A percentile compares a stretch with the other conserved stretches of the same genome.
Conservation (phyloP, 30 jellyfish, hydroid and myxozoan genomes). For the Cassiopea xamachana region DNA sequence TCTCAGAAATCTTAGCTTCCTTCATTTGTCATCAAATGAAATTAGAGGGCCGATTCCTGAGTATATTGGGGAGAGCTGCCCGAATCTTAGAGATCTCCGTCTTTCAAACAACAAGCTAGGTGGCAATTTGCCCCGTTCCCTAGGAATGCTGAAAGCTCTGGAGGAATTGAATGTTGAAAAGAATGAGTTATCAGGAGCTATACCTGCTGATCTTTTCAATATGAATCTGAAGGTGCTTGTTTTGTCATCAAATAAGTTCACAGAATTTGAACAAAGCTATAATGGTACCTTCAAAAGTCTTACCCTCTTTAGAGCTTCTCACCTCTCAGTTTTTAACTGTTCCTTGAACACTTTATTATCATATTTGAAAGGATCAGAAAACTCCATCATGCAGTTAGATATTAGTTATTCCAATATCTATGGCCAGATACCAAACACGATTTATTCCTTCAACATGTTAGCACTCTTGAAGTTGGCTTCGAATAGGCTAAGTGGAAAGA, state of each 20-base stretch:
- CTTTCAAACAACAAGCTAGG: slow-evolving; percentile 37
- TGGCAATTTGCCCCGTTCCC: slow-evolving; percentile 53
- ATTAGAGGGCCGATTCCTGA: slow-evolving; percentile 49
- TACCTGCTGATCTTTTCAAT: slow-evolving; percentile 33
- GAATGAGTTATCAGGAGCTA: slow-evolving; percentile 23
- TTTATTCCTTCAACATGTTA: slow-evolving; percentile 20
- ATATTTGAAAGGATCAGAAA: not conserved
- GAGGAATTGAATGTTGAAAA: slow-evolving; percentile 33
- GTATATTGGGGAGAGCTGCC: slow-evolving; percentile 52
- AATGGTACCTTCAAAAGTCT: slow-evolving; percentile 10
- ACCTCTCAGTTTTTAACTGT: slow-evolving; percentile 9
- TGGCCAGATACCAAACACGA: slow-evolving; percentile 30
- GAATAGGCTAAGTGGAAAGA: slow-evolving; percentile 16
- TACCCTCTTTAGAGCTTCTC: slow-evolving; percentile 26
- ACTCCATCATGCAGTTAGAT: slow-evolving; percentile 41
- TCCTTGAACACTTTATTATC: not conserved
- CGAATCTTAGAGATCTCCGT: slow-evolving; percentile 35
- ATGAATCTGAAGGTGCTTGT: slow-evolving; percentile 37
- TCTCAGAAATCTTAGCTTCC: slow-evolving; percentile 18
- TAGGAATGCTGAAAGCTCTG: slow-evolving; percentile 31
- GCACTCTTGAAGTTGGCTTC: slow-evolving; percentile 39
- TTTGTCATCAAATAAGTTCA: slow-evolving; percentile 37
- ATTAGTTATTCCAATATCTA: slow-evolving; percentile 40
- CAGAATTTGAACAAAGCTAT: slow-evolving; percentile 26
- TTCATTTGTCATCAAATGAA: slow-evolving; percentile 57